Base-by-base conservation (phyloP, 2,797 vertebrate genomes). In the Manis crassicaudata region DNA sequence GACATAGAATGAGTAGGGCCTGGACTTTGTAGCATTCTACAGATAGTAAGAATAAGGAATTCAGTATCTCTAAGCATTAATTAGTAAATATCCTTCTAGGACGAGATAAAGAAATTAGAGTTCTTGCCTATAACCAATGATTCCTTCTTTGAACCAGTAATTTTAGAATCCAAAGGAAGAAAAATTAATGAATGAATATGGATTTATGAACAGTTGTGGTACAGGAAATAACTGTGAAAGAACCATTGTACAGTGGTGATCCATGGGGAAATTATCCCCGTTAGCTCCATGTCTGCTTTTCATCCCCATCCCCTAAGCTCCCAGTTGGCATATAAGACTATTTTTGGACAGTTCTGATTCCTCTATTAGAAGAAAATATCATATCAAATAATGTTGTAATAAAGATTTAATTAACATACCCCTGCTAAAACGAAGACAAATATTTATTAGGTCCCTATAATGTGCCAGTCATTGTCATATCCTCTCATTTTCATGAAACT, bases 121-220 rank as follows among this genome's bases (percentile, higher is more conserved):
- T 70, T 91, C n/a, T 65, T 92, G 70, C 27, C 46, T n/a, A 40
- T 25, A n/a, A 52, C 27, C 40, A 52, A 17, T 65, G 56, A 73
- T 79, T 67, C 72, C 58, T 60, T 37, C 50, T 82, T 92, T 79
- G 65, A 92, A 58, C 46, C 68, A 84, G n/a, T 79, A 72, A 84
- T 35, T 92, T 84, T 88, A 52, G 89, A 92, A 79, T 58, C 50
- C 63, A 65, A 23, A 94, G 18, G 68, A 60, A 79, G 85, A 77
- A 70, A 79, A 87, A 62, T 27, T 62, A 94, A 63, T 62, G 62
- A 40, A 11, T 65, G 58, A 82, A 40, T 68, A 52, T 32, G 60
- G 76, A 76, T n/a, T 76, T 43, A 17, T 7, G 68, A 29, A 40
- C 54, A 87, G 62, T 27, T 63, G 62, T 83, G 20, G 43, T 25